Evolutionary conservation across 1,140 invertebrate species (phyloP).

Genomic region (Drusus annulatus): DNA sequence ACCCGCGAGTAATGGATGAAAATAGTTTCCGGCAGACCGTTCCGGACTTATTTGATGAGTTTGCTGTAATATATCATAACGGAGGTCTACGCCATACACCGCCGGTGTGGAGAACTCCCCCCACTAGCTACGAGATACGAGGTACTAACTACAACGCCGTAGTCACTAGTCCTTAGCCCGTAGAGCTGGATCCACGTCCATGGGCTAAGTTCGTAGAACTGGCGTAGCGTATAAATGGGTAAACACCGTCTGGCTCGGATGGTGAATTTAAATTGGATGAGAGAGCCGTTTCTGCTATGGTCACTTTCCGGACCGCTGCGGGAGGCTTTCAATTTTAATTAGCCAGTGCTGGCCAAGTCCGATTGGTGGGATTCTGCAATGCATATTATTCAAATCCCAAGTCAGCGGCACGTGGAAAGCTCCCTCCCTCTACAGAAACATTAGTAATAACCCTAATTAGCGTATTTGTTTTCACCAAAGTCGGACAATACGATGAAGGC

Average conservation of each 20-base stretch:
- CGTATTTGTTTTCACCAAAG: too few relatives aligned
- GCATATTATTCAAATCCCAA: conserved; percentile 3
- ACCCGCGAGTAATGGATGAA: conserved; percentile 1
- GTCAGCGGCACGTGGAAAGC: too few relatives aligned
- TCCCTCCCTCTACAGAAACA: too few relatives aligned
- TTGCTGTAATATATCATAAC: too few relatives aligned
- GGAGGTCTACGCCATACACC: too few relatives aligned
- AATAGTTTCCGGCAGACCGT: conserved; percentile 23
- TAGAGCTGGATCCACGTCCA: not conserved
- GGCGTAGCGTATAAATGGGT: conserved; percentile 45
- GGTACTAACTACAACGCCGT: not conserved
- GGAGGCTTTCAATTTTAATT: conserved; percentile 40
- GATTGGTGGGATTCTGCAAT: conserved; percentile 8
- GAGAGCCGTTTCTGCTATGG: conserved; percentile 2
- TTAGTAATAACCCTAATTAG: too few relatives aligned
- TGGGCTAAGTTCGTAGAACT: not conserved
- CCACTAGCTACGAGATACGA: too few relatives aligned
- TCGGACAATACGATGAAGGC: too few relatives aligned
- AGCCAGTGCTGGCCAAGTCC: not conserved
- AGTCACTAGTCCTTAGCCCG: not conserved
- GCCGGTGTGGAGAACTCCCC: not conserved
- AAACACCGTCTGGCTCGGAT: conserved; percentile 50
- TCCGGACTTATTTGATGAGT: not conserved
- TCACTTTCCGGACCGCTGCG: conserved; percentile 5
- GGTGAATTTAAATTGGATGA: conserved; percentile 52